Base-by-base conservation (phyloP, 1,140 invertebrate species). In the Megathymus violae region DNA sequence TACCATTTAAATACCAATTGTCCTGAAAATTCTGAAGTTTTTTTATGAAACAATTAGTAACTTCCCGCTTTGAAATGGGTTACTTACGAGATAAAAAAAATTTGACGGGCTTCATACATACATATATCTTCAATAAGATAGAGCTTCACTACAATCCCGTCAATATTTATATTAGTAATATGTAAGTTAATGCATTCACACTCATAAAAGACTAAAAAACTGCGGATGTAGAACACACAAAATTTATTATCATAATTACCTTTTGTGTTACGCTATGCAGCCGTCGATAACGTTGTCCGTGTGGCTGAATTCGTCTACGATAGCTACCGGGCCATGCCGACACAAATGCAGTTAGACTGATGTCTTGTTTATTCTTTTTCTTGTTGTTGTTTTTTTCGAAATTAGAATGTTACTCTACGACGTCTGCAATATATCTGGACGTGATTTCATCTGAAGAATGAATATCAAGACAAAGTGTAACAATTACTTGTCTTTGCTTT, bases 181-280 rank as follows among this genome's bases (percentile, higher is more conserved):
- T n/a, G n/a, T n/a, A n/a, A n/a, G 10, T 14, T 17, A 41, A 41
- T 11, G 17, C 22, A 25, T 41, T 43, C 11, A 17, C 9, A 9
- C 2, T 0, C 16, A 5, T 41, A 5, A 16, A 34, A 40, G 22
- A 52, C 50, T 11, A 52, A 46, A 22, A 27, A 25, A 27, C 51
- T 38, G 51, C 52, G n/a, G 40, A 58, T 58, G 9, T 36, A 11
- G 27, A 59, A 19, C 36, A 59, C 15, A 47, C 25, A 19, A 34
- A 59, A n/a, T 46, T 36, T 59, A 56, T 64, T 65, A 66, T 66
- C 64, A 48, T 66, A 66, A 66, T 66, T 51, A 41, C 47, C 43
- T 61, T 41, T 48, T 52, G 31, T 50, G 58, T 66, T 66, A 61
- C 47, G 25, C 22, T 47, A 38, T 11, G 25, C 31, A 56, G 62